phyloP scores from a whole-genome alignment of 2,113 vertebrate species.

The Fregetta grallaria region DNA sequence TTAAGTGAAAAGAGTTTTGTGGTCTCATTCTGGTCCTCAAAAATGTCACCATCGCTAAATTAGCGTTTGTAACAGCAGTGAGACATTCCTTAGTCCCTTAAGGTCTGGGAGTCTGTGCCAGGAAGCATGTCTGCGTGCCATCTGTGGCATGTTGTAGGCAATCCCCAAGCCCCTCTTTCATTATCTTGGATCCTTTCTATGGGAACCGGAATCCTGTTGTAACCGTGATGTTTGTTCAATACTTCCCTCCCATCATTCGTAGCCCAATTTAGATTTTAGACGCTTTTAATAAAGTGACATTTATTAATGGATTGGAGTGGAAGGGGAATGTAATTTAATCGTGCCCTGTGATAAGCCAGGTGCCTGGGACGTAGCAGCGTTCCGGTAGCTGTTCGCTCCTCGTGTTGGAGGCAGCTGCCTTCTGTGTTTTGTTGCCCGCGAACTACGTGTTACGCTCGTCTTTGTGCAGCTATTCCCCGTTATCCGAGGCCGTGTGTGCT shows the following conservation, averaged over 20 bases:
- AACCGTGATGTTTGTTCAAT: neutral
- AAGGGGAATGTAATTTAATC: neutral
- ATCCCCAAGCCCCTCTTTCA: neutral
- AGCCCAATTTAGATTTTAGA: neutral
- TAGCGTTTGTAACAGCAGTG: neutral
- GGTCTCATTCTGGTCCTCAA: conserved; percentile 41
- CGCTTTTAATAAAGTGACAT: neutral
- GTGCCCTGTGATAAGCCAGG: neutral
- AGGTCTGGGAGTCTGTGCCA: neutral
- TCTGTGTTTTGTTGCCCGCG: neutral
- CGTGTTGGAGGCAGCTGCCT: neutral
- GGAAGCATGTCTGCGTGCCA: conserved; percentile 17
- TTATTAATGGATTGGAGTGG: neutral
- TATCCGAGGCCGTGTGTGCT: accelerated
- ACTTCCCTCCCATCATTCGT: neutral
- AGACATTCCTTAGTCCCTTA: neutral
- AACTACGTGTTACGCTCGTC: accelerated
- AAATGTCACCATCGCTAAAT: conserved; percentile 36
- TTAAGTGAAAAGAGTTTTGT: conserved; percentile 45
- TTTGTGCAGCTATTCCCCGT: neutral
- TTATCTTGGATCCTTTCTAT: neutral
- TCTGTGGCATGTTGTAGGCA: conserved; percentile 7
- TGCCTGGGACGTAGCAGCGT: neutral
- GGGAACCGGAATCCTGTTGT: neutral
- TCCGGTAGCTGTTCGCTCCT: neutral